Base-by-base conservation (phyloP, 1,140 invertebrate species). In the Lordiphosa stackelbergi region DNA sequence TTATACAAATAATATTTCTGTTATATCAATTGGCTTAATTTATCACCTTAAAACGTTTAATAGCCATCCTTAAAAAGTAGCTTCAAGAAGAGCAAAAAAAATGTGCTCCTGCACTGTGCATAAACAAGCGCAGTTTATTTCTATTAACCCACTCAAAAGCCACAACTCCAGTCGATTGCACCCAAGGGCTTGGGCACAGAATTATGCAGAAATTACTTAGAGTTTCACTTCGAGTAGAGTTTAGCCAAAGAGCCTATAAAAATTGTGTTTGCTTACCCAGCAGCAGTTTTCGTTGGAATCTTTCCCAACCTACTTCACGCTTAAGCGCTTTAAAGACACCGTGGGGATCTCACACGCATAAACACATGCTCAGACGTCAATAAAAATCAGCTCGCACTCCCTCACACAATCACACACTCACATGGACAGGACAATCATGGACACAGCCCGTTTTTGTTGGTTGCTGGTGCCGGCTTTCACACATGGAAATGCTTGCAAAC, bases 401-500 rank as follows among this genome's bases (percentile, higher is more conserved):
- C 24, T n/a, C 46, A 47, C 61, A 55, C 16, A 51, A 11, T 55
- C 42, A 38, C 13, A 10, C 45, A 59, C 35, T 51, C 19, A 28
- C 53, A 31, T 22, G 43, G 19, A 38, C 37, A 41, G 48, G 42
- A 31, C 13, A 51, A 46, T 69, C 28, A 31, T 31, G 28, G 28
- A 31, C 28, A 31, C 6, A 47, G 49, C 38, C 43, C 35, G n/a
- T 40, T 56, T 63, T 16, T 10, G 40, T 13, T 37, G 47, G 11
- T 35, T 65, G 61, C 49, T 56, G 62, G 51, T 65, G 62, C 35
- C 60, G 51, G 73, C 66, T 74, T 79, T 81, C 68, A 83, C 75
- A 81, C 72, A 75, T 75, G 77, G 53, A 75, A 79, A 81, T 79
- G 77, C 83, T 79, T 79, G 75, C 77, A 75, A 77, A 79, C 77